Evolutionary conservation across 1,140 invertebrate species (phyloP).

Genomic region (Leptinotarsa texana): DNA sequence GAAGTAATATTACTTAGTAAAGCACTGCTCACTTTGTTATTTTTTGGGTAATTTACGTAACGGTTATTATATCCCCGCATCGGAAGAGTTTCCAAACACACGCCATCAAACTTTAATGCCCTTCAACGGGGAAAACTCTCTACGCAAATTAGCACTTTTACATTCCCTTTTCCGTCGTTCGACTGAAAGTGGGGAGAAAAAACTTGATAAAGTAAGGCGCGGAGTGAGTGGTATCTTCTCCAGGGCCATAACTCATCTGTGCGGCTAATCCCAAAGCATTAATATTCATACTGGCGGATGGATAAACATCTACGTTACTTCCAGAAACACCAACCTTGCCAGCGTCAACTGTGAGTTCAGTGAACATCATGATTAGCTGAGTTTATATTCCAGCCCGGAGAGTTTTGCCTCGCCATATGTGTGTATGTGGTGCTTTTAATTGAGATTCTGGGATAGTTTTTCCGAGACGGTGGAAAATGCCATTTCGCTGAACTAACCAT

Average conservation of each 20-base stretch:
- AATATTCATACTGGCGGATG: slow-evolving; percentile 38
- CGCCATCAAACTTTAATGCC: background rate
- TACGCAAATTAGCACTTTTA: slow-evolving; percentile 3
- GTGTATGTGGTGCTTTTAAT: slow-evolving; percentile 6
- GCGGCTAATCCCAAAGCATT: slow-evolving; percentile 35
- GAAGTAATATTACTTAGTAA: too few relatives aligned
- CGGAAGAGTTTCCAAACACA: background rate
- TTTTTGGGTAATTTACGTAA: too few relatives aligned
- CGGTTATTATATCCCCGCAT: too few relatives aligned
- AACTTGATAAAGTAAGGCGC: slow-evolving; percentile 23
- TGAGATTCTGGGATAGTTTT: background rate
- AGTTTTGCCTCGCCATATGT: background rate
- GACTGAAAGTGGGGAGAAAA: background rate
- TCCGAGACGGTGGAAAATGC: background rate
- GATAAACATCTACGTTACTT: slow-evolving; percentile 40
- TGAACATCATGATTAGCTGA: background rate
- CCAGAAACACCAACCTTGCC: slow-evolving; percentile 24
- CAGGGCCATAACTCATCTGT: slow-evolving; percentile 36
- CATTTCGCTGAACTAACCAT: background rate
- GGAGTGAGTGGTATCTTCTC: slow-evolving; percentile 29
- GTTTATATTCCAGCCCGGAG: background rate
- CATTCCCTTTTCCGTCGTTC: slow-evolving; percentile 2
- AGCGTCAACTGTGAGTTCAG: background rate
- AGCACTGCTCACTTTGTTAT: too few relatives aligned
- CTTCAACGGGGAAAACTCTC: background rate